Conservation (phyloP, 2,113 vertebrate genomes). For the Elaphurus davidianus region DNA sequence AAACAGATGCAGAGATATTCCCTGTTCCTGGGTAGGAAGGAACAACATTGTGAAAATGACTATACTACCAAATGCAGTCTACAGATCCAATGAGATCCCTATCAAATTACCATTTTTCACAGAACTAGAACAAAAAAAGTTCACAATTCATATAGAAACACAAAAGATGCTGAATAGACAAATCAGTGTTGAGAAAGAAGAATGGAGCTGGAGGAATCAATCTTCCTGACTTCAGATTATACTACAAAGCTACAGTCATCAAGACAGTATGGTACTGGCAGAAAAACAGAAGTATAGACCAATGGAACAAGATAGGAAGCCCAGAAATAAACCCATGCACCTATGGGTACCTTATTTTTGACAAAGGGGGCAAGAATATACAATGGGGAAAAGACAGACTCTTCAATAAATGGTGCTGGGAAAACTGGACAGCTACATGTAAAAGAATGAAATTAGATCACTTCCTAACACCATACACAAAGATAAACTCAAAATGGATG, state of each 20-base stretch:
- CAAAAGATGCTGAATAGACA: background rate
- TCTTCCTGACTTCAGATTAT: background rate
- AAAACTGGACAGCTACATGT: background rate
- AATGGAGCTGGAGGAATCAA: background rate
- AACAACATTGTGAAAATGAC: background rate
- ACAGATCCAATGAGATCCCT: background rate
- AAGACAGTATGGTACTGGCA: background rate
- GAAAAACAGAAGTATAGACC: background rate
- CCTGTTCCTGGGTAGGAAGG: background rate
- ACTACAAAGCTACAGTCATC: background rate
- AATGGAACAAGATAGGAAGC: background rate
- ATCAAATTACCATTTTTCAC: background rate
- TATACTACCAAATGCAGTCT: background rate
- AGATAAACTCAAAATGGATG: background rate
- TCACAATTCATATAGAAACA: background rate
- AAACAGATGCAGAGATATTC: background rate
- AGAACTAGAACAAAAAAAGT: background rate
- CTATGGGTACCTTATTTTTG: background rate
- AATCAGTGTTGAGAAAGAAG: background rate
- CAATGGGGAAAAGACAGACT: background rate
- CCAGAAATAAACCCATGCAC: background rate
- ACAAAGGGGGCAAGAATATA: background rate
- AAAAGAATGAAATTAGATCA: background rate
- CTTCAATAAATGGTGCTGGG: background rate
- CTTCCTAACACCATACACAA: background rate